Conservation (phyloP, 2,797 vertebrate genomes). For the Amazona finschi region DNA sequence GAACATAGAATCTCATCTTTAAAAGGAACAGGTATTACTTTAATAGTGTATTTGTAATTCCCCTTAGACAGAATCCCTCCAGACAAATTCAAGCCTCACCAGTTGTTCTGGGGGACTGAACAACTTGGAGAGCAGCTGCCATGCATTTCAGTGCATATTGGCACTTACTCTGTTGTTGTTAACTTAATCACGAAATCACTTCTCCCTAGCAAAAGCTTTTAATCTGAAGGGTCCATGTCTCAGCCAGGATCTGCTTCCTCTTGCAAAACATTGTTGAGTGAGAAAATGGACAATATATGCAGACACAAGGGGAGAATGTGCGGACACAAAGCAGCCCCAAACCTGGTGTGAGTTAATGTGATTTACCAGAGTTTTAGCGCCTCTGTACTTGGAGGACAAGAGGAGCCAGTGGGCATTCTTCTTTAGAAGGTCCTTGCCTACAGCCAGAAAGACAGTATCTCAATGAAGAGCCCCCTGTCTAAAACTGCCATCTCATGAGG, state of each 20-base stretch:
- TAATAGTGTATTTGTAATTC: not conserved
- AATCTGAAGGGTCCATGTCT: not conserved
- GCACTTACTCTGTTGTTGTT: not conserved
- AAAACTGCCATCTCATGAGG: not conserved
- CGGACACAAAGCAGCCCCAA: not conserved
- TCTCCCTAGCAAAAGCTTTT: not conserved
- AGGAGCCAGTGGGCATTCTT: not conserved
- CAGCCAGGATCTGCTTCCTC: not conserved
- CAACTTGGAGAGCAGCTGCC: not conserved
- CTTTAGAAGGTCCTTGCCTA: not conserved
- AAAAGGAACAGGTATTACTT: not conserved
- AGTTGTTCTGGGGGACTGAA: not conserved
- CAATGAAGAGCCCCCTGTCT: not conserved
- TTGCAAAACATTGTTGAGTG: not conserved
- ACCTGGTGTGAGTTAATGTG: not conserved
- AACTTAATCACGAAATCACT: not conserved
- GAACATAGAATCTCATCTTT: not conserved
- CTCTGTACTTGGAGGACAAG: not conserved
- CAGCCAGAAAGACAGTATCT: not conserved
- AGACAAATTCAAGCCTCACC: not conserved
- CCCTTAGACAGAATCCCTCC: not conserved
- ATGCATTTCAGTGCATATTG: not conserved
- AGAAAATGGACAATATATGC: not conserved
- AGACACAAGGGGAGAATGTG: fast-evolving
- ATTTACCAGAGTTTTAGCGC: not conserved